Percentiles rank a stretch among this genome's conserved stretches.
Conservation (phyloP, 2,888 invertebrate genomes). For the Enoplolaimus lenunculus region DNA sequence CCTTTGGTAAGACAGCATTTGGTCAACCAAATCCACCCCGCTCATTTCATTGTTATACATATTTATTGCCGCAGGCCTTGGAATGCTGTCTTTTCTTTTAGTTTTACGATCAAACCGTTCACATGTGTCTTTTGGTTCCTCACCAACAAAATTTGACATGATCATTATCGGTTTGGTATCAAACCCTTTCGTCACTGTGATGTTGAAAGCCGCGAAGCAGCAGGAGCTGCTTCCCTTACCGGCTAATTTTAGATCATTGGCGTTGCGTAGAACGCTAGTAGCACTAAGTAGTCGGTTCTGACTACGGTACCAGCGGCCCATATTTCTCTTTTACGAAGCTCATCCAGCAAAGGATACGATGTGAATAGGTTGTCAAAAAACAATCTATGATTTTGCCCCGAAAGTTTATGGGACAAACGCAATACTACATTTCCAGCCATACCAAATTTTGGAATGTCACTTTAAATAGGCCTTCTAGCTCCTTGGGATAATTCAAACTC, state of each 20-base stretch:
- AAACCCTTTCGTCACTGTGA: background rate
- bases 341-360: background rate
- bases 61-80: background rate
- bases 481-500: conserved; percentile 6
- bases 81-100: background rate
- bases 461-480: background rate
- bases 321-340: background rate
- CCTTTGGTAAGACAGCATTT: background rate
- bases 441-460: background rate
- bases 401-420: background rate
- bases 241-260: background rate
- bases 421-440: conserved; percentile 5
- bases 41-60: background rate
- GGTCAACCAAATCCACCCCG: conserved; percentile 6
- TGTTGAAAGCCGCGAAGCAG: background rate
- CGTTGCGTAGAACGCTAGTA: background rate
- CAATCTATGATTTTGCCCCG: background rate
- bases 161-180: conserved; percentile 4
- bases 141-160: background rate
- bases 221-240: background rate
- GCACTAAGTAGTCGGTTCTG: background rate
- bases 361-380: conserved; percentile 4
- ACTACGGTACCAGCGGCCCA: background rate
- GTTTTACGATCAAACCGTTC: background rate
- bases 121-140: background rate